Evolutionary conservation across 2,888 invertebrate genomes (phyloP).

Genomic region (Aphodius granarius): DNA sequence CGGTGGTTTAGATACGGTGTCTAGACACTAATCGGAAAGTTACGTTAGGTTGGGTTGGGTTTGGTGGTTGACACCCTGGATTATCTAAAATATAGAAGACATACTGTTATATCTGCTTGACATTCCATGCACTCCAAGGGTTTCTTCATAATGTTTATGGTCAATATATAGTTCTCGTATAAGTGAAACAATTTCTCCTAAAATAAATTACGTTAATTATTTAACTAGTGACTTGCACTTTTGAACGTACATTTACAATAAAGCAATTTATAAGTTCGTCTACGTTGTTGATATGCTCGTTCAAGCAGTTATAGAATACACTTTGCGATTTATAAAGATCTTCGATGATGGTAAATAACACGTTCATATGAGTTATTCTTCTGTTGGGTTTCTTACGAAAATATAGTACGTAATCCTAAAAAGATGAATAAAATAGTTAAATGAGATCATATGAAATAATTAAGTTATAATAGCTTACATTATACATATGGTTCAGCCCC

Average conservation of each 20-base stretch:
- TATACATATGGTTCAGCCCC: constrained; percentile 41
- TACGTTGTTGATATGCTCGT: constrained; percentile 33
- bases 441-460: not conserved
- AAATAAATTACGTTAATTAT: constrained; percentile 30
- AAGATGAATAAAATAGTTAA: constrained; percentile 20
- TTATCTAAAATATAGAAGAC: not conserved
- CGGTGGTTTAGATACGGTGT: too few species aligned
- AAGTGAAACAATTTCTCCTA: constrained; percentile 44
- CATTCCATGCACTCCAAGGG: constrained; percentile 32
- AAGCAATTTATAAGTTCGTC: constrained; percentile 41
- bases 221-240: too few species aligned
- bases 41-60: too few species aligned
- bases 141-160: constrained; percentile 44
- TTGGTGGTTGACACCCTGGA: not conserved
- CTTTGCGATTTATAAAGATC: constrained; percentile 38
- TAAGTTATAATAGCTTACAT: constrained; percentile 36
- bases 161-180: constrained; percentile 46
- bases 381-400: constrained; percentile 29
- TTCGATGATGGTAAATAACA: constrained; percentile 45
- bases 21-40: too few species aligned
- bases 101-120: constrained; percentile 39
- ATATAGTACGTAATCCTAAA: constrained; percentile 44
- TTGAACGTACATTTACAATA: constrained; percentile 40
- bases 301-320: constrained; percentile 39
- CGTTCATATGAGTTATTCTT: constrained; percentile 6